Percentiles rank a stretch among this genome's conserved stretches.
Conservation (phyloP, 1,140 invertebrate species). For the Calosoma granatense region DNA sequence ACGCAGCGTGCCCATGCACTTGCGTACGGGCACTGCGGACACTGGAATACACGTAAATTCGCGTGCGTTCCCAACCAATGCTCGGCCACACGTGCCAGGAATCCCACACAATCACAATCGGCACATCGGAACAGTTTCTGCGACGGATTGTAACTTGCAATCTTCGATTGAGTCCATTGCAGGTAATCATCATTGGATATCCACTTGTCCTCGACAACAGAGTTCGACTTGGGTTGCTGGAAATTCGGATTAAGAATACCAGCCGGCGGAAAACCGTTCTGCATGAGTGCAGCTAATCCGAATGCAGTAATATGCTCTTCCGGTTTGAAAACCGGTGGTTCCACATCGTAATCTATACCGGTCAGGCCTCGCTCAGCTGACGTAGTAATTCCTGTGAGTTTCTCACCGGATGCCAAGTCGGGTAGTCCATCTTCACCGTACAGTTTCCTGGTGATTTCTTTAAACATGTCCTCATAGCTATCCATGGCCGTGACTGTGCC, state of each 20-base stretch:
- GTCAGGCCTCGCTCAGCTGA: conserved; percentile 30
- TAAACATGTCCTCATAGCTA: conserved; percentile 67
- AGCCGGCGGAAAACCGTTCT: conserved; percentile 54
- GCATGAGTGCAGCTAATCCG: conserved; percentile 58
- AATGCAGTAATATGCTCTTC: conserved; percentile 57
- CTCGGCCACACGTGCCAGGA: conserved; percentile 66
- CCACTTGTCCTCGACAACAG: conserved; percentile 52
- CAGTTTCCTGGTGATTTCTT: conserved; percentile 81
- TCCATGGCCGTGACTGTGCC: conserved; percentile 39
- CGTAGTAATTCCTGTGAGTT: conserved; percentile 37
- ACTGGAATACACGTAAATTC: conserved; percentile 60
- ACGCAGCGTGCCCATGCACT: conserved; percentile 66
- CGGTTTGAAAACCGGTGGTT: conserved; percentile 44
- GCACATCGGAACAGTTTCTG: conserved; percentile 64
- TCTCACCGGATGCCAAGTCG: conserved; percentile 35
- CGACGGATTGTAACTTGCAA: conserved; percentile 59
- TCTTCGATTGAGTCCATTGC: conserved; percentile 58
- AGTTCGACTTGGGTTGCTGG: conserved; percentile 35
- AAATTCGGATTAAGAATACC: conserved; percentile 45
- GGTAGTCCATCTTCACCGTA: conserved; percentile 70
- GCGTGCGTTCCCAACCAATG: conserved; percentile 77
- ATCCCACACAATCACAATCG: conserved; percentile 68
- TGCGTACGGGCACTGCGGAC: conserved; percentile 61
- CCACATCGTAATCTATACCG: conserved; percentile 35
- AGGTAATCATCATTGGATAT: conserved; percentile 54